These are phyloP conservation scores for Desoria tigrina DNA, from an alignment of 2,888 invertebrate species.

Conservation along the genomic window DNA sequence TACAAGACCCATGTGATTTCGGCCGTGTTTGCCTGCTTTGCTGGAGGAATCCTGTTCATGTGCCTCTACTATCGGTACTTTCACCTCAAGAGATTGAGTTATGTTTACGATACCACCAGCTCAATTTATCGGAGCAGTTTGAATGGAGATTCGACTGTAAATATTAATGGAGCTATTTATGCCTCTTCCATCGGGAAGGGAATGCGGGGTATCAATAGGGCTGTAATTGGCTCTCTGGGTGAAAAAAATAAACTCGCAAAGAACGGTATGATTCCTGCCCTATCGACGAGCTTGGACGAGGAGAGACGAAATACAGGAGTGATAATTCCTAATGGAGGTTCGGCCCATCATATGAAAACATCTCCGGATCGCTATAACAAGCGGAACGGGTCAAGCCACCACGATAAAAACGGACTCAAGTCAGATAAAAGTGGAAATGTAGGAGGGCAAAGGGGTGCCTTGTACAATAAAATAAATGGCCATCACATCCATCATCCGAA, in stretches of 20 bases:
- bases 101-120: conserved; percentile 55
- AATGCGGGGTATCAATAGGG: conserved; percentile 1
- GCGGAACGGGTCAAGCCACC: background rate
- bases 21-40: conserved; percentile 59
- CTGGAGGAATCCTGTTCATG: conserved; percentile 59
- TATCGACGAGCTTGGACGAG: conserved; percentile 1
- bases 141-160: conserved; percentile 35
- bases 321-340: conserved; percentile 14
- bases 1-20: conserved; percentile 59
- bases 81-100: conserved; percentile 74
- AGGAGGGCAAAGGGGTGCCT: conserved; percentile 26
- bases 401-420: conserved; percentile 19
- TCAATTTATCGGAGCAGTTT: conserved; percentile 43
- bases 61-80: conserved; percentile 69
- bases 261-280: too few relatives aligned
- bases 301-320: conserved; percentile 8
- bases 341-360: conserved; percentile 20
- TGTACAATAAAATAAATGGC: conserved; percentile 49
- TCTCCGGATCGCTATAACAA: conserved; percentile 5
- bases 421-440: conserved; percentile 10
- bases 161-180: conserved; percentile 25
- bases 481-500: conserved; percentile 52
- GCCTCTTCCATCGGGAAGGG: conserved; percentile 20
- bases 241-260: background rate
- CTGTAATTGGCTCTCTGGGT: background rate